Percentiles rank a stretch among this genome's conserved stretches.
These are phyloP conservation scores for Pyrochroa serraticornis DNA, from an alignment of 2,888 invertebrate genomes.

Conservation along the genomic window DNA sequence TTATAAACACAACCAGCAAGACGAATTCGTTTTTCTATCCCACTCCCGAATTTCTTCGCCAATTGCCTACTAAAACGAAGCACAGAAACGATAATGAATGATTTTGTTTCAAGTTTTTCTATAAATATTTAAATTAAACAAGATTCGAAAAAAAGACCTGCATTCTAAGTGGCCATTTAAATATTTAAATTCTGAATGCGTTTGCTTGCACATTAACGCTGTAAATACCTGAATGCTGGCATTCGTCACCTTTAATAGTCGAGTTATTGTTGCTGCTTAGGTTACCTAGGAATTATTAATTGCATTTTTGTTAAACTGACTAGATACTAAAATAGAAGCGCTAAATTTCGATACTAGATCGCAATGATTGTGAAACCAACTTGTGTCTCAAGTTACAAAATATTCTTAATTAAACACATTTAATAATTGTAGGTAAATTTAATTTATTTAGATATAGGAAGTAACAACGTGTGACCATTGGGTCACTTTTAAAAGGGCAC, in stretches of 20 bases:
- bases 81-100: constrained; percentile 1
- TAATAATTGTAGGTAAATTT: too few species aligned
- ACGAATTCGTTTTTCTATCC: constrained; percentile 6
- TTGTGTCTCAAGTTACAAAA: too few species aligned
- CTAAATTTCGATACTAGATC: too few species aligned
- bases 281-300: background rate
- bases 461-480: too few species aligned
- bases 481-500: too few species aligned
- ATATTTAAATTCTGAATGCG: background rate
- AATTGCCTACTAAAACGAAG: background rate
- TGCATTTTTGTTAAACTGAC: too few species aligned
- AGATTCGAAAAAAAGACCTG: too few species aligned
- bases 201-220: background rate
- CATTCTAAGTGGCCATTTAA: background rate
- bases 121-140: too few species aligned
- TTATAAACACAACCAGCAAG: constrained; percentile 18
- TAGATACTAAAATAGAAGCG: too few species aligned
- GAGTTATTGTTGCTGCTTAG: background rate
- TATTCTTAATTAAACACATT: too few species aligned
- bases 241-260: constrained; percentile 1
- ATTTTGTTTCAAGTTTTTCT: background rate
- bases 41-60: constrained; percentile 3
- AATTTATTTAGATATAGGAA: too few species aligned
- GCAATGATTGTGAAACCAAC: too few species aligned
- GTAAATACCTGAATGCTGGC: background rate